A percentile compares a stretch with the other conserved stretches of the same genome.
Conservation (phyloP, 2,797 vertebrate species). For the Protonibea diacanthus region DNA sequence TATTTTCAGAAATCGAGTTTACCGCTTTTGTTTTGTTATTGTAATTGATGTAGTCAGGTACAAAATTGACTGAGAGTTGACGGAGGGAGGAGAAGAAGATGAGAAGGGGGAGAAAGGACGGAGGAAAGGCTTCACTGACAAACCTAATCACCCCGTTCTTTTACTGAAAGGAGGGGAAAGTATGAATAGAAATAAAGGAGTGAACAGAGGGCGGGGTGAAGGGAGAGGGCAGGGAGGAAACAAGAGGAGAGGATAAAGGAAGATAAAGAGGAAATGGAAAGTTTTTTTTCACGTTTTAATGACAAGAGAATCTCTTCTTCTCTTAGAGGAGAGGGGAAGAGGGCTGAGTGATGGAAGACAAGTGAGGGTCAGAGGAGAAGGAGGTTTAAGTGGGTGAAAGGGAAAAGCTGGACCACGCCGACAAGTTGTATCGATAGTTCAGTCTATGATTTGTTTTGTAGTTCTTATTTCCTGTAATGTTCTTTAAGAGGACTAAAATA, state of each 20-base stretch:
- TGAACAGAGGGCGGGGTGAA: slow-evolving; percentile 18
- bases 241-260: not conserved
- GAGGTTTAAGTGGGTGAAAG: not conserved
- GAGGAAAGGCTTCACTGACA: slow-evolving; percentile 41
- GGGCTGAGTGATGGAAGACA: slow-evolving; percentile 5
- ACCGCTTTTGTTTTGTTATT: slow-evolving; percentile 53
- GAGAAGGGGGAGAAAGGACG: not conserved
- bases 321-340: slow-evolving; percentile 4
- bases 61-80: slow-evolving; percentile 52
- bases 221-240: slow-evolving; percentile 22
- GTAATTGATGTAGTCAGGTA: slow-evolving; percentile 61
- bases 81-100: slow-evolving; percentile 37
- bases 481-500: not conserved
- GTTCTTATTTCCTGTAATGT: slow-evolving; percentile 3
- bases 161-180: slow-evolving; percentile 38
- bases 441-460: not conserved
- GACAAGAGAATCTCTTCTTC: not conserved
- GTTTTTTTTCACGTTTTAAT: slow-evolving; percentile 28
- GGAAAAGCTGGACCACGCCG: slow-evolving; percentile 1
- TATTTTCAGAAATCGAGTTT: slow-evolving; percentile 59
- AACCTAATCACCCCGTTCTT: slow-evolving; percentile 44
- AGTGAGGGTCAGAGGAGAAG: slow-evolving; percentile 1
- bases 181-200: slow-evolving; percentile 43
- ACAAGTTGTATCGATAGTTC: slow-evolving; percentile 7
- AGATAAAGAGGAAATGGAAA: slow-evolving; percentile 1